Percentiles rank a stretch among this genome's conserved stretches.
Evolutionary conservation across 2,888 invertebrate species (phyloP).

Genomic region (Sympetrum striolatum): DNA sequence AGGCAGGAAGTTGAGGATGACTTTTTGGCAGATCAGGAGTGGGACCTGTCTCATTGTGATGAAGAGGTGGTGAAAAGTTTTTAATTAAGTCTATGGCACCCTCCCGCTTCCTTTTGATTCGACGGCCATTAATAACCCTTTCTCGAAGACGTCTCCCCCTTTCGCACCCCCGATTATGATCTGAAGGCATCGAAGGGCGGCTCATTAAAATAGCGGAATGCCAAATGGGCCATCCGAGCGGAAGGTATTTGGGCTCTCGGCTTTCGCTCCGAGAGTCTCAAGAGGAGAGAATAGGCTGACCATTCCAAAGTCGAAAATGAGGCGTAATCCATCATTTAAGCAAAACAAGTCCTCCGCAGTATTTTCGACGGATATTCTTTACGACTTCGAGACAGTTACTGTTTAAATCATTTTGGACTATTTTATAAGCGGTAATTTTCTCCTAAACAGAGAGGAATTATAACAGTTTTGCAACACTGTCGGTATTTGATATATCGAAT

Average conservation of each 20-base stretch:
- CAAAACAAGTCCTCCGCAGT: too few relatives aligned
- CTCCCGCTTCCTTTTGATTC: background rate
- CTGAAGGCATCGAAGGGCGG: background rate
- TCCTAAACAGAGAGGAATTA: too few relatives aligned
- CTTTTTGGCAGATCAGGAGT: background rate
- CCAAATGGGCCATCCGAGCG: background rate
- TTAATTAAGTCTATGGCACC: slow-evolving; percentile 21
- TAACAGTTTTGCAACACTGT: too few relatives aligned
- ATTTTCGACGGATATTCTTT: too few relatives aligned
- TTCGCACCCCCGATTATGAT: background rate
- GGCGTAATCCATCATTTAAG: too few relatives aligned
- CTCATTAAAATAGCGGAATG: background rate
- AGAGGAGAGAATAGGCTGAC: too few relatives aligned
- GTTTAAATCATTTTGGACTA: too few relatives aligned
- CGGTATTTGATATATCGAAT: too few relatives aligned
- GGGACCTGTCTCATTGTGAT: background rate
- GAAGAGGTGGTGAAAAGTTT: slow-evolving; percentile 27
- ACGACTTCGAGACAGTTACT: too few relatives aligned
- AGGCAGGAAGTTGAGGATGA: background rate
- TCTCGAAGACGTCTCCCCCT: background rate
- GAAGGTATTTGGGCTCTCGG: background rate
- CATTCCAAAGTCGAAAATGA: too few relatives aligned
- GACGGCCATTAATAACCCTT: slow-evolving; percentile 29
- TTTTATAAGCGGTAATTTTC: too few relatives aligned
- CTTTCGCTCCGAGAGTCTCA: background rate